A percentile compares a stretch with the other conserved stretches of the same genome.
Conservation (phyloP, 2,113 vertebrate genomes). For the Cinclus cinclus region DNA sequence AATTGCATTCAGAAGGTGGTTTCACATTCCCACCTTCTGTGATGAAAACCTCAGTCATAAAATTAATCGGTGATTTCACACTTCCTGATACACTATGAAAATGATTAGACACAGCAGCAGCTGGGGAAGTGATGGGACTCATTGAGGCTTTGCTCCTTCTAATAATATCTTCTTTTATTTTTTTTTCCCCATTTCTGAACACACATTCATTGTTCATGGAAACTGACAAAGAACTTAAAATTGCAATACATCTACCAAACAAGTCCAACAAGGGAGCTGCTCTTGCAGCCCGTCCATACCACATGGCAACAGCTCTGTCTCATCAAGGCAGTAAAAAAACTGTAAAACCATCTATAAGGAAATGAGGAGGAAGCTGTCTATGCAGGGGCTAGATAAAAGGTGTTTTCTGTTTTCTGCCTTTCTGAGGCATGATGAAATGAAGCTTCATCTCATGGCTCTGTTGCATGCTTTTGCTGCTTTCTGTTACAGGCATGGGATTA, state of each 20-base stretch:
- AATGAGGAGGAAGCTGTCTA: background rate
- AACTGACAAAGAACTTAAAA: background rate
- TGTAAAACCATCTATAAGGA: background rate
- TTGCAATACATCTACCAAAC: background rate
- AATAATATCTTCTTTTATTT: background rate
- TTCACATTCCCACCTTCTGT: constrained; percentile 24
- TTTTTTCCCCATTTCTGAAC: background rate
- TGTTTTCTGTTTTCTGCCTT: background rate
- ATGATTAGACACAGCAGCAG: constrained; percentile 46
- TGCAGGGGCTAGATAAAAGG: background rate
- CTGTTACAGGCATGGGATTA: background rate
- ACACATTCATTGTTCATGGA: background rate
- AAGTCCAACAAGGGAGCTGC: background rate
- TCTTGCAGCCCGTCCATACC: background rate
- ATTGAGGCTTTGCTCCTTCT: background rate
- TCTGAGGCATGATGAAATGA: background rate
- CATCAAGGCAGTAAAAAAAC: background rate
- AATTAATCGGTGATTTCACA: constrained; percentile 51
- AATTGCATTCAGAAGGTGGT: background rate
- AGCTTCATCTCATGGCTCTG: background rate
- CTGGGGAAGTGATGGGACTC: background rate
- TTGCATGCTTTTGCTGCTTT: background rate
- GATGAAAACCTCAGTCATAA: constrained; percentile 40
- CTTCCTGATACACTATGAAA: constrained; percentile 47
- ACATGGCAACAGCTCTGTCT: background rate